Evolutionary conservation across 2,888 invertebrate species (phyloP).

Genomic region (Monopis laevigella): DNA sequence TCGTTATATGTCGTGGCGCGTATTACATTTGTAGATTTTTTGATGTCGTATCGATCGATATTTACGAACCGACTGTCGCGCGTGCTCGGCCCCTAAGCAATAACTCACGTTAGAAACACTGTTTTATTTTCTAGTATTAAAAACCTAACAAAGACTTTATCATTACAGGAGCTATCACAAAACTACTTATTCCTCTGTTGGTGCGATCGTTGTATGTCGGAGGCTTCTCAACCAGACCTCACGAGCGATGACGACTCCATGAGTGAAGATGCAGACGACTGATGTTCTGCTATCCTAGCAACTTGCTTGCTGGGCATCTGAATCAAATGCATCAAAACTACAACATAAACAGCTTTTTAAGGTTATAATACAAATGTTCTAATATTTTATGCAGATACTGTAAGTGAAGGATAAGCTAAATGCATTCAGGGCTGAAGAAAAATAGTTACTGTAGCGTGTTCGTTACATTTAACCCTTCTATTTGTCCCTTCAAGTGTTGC

Average conservation of each 20-base stretch:
- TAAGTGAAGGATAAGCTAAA: too few relatives aligned
- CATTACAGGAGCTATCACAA: slow-evolving; percentile 65
- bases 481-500: too few relatives aligned
- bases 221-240: slow-evolving; percentile 79
- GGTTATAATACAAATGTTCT: neutral
- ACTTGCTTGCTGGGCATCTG: slow-evolving; percentile 55
- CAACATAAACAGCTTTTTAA: too few relatives aligned
- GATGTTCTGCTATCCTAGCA: slow-evolving; percentile 60
- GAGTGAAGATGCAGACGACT: slow-evolving; percentile 61
- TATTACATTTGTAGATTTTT: too few relatives aligned
- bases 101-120: neutral
- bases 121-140: neutral
- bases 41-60: too few relatives aligned
- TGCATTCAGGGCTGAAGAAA: too few relatives aligned
- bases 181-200: slow-evolving; percentile 85
- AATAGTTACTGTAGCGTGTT: too few relatives aligned
- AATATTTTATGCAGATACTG: neutral
- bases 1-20: too few relatives aligned
- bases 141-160: neutral
- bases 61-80: too few relatives aligned
- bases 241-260: slow-evolving; percentile 85
- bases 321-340: too few relatives aligned
- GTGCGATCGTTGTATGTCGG: slow-evolving; percentile 80
- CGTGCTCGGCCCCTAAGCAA: too few relatives aligned
- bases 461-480: too few relatives aligned